A percentile compares a stretch with the other conserved stretches of the same genome.
These are phyloP conservation scores for Drosophila mimetica DNA, from an alignment of 2,888 invertebrate genomes.

Conservation along the genomic window DNA sequence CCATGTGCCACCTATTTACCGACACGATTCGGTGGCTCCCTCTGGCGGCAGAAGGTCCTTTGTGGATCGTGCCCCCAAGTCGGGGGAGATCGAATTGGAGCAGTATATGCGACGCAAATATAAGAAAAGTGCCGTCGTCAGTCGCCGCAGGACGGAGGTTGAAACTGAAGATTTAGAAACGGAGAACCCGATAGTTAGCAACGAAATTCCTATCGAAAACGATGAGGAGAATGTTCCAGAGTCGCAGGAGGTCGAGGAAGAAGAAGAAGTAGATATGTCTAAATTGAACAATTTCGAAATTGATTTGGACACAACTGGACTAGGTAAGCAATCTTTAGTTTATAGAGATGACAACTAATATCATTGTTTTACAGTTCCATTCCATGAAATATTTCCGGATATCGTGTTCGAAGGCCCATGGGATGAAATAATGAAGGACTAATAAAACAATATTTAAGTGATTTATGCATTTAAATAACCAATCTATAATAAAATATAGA, in stretches of 20 bases:
- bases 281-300: slow-evolving; percentile 47
- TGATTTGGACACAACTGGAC: slow-evolving; percentile 26
- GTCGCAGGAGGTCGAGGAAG: neutral
- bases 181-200: neutral
- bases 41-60: neutral
- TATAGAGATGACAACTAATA: neutral
- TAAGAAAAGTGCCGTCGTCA: slow-evolving; percentile 25
- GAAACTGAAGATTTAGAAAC: neutral
- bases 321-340: slow-evolving; percentile 40
- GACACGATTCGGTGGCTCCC: neutral
- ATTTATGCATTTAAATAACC: too few relatives aligned
- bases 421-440: neutral
- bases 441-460: neutral
- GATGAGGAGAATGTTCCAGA: neutral
- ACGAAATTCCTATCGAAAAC: neutral
- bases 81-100: slow-evolving; percentile 27
- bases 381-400: slow-evolving; percentile 34
- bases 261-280: slow-evolving; percentile 22
- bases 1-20: neutral
- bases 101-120: slow-evolving; percentile 38
- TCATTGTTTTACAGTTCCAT: slow-evolving; percentile 20
- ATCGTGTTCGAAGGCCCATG: neutral
- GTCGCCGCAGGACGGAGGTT: too few relatives aligned
- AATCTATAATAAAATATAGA: too few relatives aligned
- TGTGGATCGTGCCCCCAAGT: neutral